Evolutionary conservation across 2,113 vertebrate genomes (phyloP).

Genomic region (Tiliqua scincoides): DNA sequence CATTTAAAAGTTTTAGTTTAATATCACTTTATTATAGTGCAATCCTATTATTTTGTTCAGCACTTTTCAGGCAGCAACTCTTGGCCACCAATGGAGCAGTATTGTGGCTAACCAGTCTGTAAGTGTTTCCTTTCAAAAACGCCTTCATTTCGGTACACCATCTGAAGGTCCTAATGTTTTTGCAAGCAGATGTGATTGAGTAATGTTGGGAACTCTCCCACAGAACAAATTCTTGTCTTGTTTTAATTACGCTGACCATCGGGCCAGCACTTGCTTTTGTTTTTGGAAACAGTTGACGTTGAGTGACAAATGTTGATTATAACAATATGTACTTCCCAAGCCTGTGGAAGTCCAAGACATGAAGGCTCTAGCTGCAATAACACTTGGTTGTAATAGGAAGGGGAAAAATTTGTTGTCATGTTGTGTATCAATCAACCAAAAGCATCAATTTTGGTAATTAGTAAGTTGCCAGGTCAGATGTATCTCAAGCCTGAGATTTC

Average conservation of each 20-base stretch:
- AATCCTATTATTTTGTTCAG: background rate
- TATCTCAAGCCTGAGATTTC: too few relatives aligned
- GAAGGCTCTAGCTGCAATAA: slow-evolving; percentile 7
- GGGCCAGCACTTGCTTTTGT: slow-evolving; percentile 19
- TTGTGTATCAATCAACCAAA: too few relatives aligned
- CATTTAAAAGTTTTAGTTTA: background rate
- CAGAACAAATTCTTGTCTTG: slow-evolving; percentile 18
- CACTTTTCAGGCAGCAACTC: slow-evolving; percentile 42
- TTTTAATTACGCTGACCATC: slow-evolving; percentile 23
- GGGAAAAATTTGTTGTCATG: background rate
- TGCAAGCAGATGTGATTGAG: background rate
- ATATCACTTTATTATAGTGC: slow-evolving; percentile 6
- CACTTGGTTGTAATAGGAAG: background rate
- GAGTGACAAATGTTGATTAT: slow-evolving; percentile 11
- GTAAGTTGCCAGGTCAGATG: too few relatives aligned
- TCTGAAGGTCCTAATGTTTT: slow-evolving; percentile 37
- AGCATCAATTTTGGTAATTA: too few relatives aligned
- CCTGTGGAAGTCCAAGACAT: background rate
- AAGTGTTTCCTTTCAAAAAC: slow-evolving; percentile 24
- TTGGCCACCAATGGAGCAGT: background rate
- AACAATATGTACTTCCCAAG: background rate
- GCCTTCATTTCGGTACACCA: background rate
- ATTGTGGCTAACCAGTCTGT: background rate
- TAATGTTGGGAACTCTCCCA: slow-evolving; percentile 18
- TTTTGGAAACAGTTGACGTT: background rate